Evolutionary conservation across 2,113 vertebrate genomes (phyloP).

Genomic region (Macaca mulatta): DNA sequence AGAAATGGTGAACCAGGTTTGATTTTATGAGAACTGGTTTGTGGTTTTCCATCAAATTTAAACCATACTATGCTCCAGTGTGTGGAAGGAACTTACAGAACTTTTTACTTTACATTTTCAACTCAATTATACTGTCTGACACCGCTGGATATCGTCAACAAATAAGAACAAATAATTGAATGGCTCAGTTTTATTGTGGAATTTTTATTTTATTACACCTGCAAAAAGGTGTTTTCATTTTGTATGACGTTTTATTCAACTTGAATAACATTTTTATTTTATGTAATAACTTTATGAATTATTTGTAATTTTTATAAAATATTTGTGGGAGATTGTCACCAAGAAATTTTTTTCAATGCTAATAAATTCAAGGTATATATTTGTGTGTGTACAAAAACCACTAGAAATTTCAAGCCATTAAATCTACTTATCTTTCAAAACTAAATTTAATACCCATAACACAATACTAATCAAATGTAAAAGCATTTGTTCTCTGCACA

Average conservation of each 20-base stretch:
- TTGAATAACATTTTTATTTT: not conserved
- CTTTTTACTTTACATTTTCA: not conserved
- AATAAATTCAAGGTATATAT: not conserved
- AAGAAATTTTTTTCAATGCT: not conserved
- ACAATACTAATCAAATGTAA: not conserved
- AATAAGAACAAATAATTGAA: not conserved
- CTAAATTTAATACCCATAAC: not conserved
- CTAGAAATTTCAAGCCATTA: not conserved
- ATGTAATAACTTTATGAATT: too few relatives aligned
- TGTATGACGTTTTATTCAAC: not conserved
- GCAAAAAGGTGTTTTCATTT: not conserved
- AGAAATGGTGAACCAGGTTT: not conserved
- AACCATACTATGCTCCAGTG: not conserved
- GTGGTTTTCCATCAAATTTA: not conserved
- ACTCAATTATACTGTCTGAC: not conserved
- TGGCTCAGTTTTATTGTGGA: not conserved
- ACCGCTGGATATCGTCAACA: not conserved
- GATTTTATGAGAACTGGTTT: not conserved
- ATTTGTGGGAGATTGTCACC: not conserved
- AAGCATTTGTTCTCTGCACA: not conserved
- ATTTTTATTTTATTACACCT: not conserved
- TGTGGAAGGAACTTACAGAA: not conserved
- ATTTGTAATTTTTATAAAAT: not conserved
- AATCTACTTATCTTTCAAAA: constrained; percentile 8
- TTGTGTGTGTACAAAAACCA: not conserved